Conservation (phyloP, 2,797 vertebrate genomes). For the Pyrocephalus nanus region DNA sequence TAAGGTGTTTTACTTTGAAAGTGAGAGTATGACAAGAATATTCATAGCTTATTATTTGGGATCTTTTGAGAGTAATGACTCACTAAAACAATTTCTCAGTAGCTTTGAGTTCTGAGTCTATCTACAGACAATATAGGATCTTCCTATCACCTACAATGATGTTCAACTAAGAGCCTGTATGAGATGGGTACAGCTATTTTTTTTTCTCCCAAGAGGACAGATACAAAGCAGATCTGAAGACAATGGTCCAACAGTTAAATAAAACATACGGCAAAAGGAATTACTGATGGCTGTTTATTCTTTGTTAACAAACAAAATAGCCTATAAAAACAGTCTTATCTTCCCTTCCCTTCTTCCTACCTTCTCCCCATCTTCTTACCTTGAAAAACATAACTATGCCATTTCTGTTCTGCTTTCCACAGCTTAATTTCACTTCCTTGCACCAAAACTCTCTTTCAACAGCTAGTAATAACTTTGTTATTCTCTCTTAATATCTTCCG, state of each 20-base stretch:
- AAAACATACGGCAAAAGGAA: background rate
- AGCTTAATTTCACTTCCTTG: background rate
- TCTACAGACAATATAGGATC: background rate
- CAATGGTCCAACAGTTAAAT: background rate
- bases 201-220: background rate
- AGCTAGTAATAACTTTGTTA: background rate
- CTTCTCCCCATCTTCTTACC: background rate
- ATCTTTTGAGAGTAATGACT: background rate
- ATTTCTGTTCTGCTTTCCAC: background rate
- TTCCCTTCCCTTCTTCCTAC: background rate
- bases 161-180: background rate
- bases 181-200: background rate
- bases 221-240: background rate
- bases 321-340: background rate
- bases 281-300: background rate
- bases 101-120: background rate
- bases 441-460: background rate
- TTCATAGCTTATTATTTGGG: background rate
- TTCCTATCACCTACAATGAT: background rate
- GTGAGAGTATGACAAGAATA: background rate
- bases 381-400: background rate
- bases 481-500: background rate
- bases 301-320: background rate
- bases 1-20: background rate
- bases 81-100: background rate